phyloP scores from a whole-genome alignment of 2,888 invertebrate species.

The Sthenelais limicola region DNA sequence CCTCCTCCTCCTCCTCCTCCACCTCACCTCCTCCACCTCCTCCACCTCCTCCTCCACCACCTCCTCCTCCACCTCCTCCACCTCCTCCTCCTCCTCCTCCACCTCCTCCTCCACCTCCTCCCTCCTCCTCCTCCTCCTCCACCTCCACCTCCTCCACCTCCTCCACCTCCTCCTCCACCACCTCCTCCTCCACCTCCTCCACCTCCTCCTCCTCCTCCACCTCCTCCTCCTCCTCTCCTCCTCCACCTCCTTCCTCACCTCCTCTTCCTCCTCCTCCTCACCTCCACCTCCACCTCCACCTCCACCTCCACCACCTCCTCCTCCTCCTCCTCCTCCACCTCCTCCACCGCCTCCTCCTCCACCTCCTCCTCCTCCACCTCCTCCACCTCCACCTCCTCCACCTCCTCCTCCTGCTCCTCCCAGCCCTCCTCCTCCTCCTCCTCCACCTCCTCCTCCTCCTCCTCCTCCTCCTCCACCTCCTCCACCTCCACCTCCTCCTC shows the following conservation, averaged over 20 bases:
- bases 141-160: conserved; percentile 14
- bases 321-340: background rate
- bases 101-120: background rate
- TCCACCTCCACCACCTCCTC: conserved; percentile 7
- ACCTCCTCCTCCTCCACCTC: conserved; percentile 8
- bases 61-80: conserved; percentile 34
- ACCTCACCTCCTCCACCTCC: no score
- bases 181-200: conserved; percentile 21
- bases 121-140: conserved; percentile 21
- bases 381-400: conserved; percentile 20
- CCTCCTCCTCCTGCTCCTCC: no score
- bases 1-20: no score
- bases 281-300: no score
- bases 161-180: conserved; percentile 11
- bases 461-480: background rate
- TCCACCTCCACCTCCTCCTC: background rate
- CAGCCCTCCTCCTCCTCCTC: no score
- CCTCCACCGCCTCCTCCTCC: no score
- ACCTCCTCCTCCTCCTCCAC: conserved; percentile 12
- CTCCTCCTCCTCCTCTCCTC: background rate
- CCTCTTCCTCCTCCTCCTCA: no score
- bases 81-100: background rate
- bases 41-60: background rate
- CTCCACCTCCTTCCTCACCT: no score
- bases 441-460: background rate